Base-by-base conservation (phyloP, 1,140 invertebrate genomes). In the Arctopsyche grandis region DNA sequence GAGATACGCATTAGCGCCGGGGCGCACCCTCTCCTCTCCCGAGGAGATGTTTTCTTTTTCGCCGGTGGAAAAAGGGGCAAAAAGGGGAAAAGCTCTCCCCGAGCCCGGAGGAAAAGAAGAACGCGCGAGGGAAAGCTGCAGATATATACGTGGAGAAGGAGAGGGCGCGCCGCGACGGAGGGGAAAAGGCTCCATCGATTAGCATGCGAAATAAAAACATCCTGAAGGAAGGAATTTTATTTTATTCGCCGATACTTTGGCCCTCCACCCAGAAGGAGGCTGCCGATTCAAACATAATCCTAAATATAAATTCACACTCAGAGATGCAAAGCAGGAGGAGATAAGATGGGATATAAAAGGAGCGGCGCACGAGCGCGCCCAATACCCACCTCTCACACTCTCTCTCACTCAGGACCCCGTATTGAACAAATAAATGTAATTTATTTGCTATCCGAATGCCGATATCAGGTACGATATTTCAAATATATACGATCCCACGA, bases 121-220 rank as follows among this genome's bases (percentile, higher is more conserved):
- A 38, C 1, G 29, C 29, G 29, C 29, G 29, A 38, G 29, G 29
- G 29, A 38, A 38, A 38, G 29, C 29, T 38, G 29, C 29, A 38
- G 52, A 38, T 38, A 66, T 66, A 66, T 19, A 21, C 5, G 19
- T 5, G 22, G 19, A 24, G 63, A 24, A 7, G 24, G 19, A 5
- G 21, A 16, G 21, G 21, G 21, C 1, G 60, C 12, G 19, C 60
- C 29, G n/a, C 66, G 79, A 60, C 56, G 70, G 46, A 56, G 75
- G 79, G 69, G 52, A 70, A 21, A 56, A 58, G 46, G 80, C 80
- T 79, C 69, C 80, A 81, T 81, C 80, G 80, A 81, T 81, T 81
- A 81, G 80, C 80, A 79, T 81, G 80, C 78, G 80, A 81, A 81
- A 81, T 81, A 81, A 81, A 81, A 81, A 81, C 80, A 81, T 81